These are phyloP conservation scores for Sander lucioperca DNA, from an alignment of 2,113 vertebrate genomes.

Conservation along the genomic window DNA sequence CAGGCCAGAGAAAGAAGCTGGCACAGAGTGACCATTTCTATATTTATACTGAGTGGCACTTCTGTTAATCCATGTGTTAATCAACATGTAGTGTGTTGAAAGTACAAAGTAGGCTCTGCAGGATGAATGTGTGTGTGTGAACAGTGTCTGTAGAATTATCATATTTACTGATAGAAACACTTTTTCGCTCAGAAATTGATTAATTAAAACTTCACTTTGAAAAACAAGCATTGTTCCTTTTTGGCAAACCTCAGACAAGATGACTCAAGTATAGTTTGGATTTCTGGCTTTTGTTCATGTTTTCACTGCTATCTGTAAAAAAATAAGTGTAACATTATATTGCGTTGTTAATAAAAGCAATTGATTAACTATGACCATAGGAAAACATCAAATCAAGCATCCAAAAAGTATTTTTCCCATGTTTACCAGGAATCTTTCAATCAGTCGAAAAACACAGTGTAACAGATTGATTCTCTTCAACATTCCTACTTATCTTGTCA, in stretches of 20 bases:
- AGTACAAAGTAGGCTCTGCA: background rate
- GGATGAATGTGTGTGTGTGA: background rate
- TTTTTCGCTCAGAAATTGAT: background rate
- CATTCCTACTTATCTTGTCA: background rate
- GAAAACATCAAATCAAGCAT: background rate
- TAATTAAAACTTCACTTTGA: background rate
- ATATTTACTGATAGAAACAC: background rate
- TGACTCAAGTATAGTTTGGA: background rate
- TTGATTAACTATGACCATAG: background rate
- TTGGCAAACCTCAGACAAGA: background rate
- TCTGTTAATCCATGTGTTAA: conserved; percentile 16
- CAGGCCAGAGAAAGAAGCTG: conserved; percentile 35
- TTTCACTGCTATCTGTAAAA: background rate
- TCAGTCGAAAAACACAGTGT: background rate
- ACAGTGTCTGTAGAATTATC: background rate
- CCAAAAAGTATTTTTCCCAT: too few species aligned
- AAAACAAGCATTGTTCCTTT: background rate
- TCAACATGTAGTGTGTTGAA: conserved; percentile 3
- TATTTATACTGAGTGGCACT: conserved; percentile 23
- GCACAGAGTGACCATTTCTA: conserved; percentile 1
- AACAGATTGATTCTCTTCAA: too few species aligned
- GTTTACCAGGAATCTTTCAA: background rate
- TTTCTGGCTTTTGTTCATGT: background rate
- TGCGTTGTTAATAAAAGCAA: too few species aligned
- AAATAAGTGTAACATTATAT: too few species aligned